phyloP scores from a whole-genome alignment of 2,113 vertebrate genomes.

The Poeciliopsis prolifica region DNA sequence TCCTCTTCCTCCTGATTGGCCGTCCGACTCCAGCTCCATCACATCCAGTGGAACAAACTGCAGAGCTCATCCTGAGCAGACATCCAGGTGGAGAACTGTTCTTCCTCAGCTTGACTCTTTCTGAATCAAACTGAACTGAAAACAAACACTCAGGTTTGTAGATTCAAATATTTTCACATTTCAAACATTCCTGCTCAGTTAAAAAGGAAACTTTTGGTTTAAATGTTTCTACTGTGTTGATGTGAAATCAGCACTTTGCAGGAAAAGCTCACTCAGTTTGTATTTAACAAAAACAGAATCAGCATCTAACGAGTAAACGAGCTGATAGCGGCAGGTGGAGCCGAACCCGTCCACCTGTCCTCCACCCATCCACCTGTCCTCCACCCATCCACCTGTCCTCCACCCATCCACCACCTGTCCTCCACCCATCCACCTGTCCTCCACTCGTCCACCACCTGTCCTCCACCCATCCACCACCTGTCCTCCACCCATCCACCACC shows the following conservation, averaged over 20 bases:
- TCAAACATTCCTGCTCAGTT: no score
- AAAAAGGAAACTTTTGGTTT: no score
- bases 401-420: conserved; percentile 45
- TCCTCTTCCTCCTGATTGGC: background rate
- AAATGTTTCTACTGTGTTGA: background rate
- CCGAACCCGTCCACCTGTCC: conserved; percentile 71
- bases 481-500: no score
- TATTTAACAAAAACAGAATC: conserved; percentile 85
- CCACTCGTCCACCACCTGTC: conserved; percentile 45
- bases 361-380: conserved; percentile 34
- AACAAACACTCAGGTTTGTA: no score
- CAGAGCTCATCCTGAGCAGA: background rate
- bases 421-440: background rate
- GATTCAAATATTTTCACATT: background rate
- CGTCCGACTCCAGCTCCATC: background rate
- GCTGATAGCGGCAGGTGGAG: conserved; percentile 89
- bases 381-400: no score
- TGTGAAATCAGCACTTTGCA: conserved; percentile 19
- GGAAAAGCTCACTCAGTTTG: conserved; percentile 85
- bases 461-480: background rate
- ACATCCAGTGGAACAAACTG: background rate
- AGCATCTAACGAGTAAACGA: conserved; percentile 94
- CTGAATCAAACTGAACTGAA: background rate
- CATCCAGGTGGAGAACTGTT: background rate
- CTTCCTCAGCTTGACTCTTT: background rate